phyloP scores from a whole-genome alignment of 2,113 vertebrate species.

The Pogona vitticeps region DNA sequence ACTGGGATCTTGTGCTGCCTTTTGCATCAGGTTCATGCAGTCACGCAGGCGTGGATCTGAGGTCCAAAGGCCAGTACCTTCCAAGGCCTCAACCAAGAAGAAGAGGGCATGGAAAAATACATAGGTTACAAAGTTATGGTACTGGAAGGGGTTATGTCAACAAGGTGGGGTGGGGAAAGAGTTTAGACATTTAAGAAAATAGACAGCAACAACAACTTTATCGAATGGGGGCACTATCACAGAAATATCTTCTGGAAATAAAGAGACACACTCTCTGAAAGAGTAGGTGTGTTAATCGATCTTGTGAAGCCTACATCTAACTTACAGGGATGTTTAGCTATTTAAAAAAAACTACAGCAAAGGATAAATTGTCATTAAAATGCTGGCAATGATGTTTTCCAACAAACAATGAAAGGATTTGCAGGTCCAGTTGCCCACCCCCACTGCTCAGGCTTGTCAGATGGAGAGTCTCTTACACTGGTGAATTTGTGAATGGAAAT shows the following conservation, averaged over 20 bases:
- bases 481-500: constrained; percentile 17
- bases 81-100: constrained; percentile 6
- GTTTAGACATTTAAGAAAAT: background rate
- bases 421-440: background rate
- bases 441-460: background rate
- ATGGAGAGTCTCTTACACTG: constrained; percentile 2
- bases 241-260: background rate
- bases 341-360: background rate
- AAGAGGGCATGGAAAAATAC: background rate
- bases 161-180: background rate
- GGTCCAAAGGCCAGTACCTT: constrained; percentile 24
- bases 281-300: background rate
- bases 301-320: background rate
- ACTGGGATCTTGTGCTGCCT: background rate
- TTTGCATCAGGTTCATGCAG: constrained; percentile 6
- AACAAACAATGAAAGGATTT: background rate
- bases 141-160: too few relatives aligned
- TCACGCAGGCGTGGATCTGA: constrained; percentile 25
- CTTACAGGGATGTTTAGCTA: background rate
- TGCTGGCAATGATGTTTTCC: background rate
- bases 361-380: background rate
- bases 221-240: background rate
- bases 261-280: background rate
- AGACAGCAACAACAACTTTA: background rate
- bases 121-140: background rate